These are phyloP conservation scores for Pterobdella sp. DNA, from an alignment of 2,888 invertebrate genomes.

Conservation along the genomic window DNA sequence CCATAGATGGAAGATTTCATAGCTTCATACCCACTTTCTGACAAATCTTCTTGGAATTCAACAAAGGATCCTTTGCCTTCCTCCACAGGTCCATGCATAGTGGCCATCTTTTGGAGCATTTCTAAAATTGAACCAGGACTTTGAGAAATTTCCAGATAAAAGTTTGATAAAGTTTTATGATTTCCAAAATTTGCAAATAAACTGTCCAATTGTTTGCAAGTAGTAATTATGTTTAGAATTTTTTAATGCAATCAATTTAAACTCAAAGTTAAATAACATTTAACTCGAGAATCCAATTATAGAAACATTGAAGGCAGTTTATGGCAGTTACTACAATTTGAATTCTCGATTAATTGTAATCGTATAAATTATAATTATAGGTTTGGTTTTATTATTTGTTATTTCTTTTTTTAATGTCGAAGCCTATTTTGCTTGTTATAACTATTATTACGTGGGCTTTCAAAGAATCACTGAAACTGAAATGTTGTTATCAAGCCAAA, in stretches of 20 bases:
- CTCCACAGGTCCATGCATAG: neutral
- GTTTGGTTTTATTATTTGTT: neutral
- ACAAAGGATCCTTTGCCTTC: neutral
- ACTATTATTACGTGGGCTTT: constrained; percentile 4
- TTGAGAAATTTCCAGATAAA: too few species aligned
- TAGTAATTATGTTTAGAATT: too few species aligned
- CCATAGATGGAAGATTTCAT: neutral
- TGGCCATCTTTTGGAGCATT: too few species aligned
- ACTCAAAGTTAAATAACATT: too few species aligned
- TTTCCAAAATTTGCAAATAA: too few species aligned
- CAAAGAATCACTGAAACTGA: neutral
- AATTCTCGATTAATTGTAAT: neutral
- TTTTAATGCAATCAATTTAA: too few species aligned
- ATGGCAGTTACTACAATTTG: too few species aligned
- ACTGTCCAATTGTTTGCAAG: too few species aligned
- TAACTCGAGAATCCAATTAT: too few species aligned
- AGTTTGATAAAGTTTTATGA: too few species aligned
- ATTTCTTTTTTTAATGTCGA: neutral
- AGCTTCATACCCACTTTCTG: neutral
- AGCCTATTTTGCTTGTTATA: neutral
- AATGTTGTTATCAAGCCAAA: constrained; percentile 16
- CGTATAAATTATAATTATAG: neutral
- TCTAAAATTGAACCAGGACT: too few species aligned
- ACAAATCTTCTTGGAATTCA: neutral
- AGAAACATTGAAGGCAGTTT: too few species aligned